Conservation (phyloP, 2,888 invertebrate genomes). For the Syritta pipiens region DNA sequence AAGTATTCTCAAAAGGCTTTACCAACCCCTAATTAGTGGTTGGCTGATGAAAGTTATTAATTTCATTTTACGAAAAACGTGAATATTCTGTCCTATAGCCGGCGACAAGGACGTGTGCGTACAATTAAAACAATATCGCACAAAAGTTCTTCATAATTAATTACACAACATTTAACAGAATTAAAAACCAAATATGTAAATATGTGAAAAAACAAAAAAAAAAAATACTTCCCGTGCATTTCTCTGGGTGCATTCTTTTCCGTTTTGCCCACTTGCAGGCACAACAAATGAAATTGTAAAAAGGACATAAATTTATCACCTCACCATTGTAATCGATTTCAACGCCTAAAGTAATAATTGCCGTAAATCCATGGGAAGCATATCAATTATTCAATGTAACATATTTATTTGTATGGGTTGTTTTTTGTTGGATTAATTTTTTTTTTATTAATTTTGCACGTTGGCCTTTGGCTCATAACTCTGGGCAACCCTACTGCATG, state of each 20-base stretch:
- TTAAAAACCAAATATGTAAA: background rate
- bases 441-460: no score
- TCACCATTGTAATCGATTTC: background rate
- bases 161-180: slow-evolving; percentile 7
- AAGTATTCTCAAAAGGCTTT: no score
- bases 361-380: background rate
- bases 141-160: slow-evolving; percentile 19
- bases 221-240: no score
- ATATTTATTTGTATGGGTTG: background rate
- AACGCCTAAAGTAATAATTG: background rate
- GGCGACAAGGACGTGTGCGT: background rate
- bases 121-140: slow-evolving; percentile 2
- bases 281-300: background rate
- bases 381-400: background rate
- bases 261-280: background rate
- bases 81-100: background rate
- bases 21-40: background rate
- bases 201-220: background rate
- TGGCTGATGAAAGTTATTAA: slow-evolving; percentile 3
- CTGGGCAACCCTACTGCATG: background rate
- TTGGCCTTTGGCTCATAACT: background rate
- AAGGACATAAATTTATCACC: background rate
- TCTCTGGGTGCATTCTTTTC: background rate
- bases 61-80: slow-evolving; percentile 4
- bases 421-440: no score